These are phyloP conservation scores for Enteromius mattozi DNA, from an alignment of 2,797 vertebrate species.

Conservation along the genomic window DNA sequence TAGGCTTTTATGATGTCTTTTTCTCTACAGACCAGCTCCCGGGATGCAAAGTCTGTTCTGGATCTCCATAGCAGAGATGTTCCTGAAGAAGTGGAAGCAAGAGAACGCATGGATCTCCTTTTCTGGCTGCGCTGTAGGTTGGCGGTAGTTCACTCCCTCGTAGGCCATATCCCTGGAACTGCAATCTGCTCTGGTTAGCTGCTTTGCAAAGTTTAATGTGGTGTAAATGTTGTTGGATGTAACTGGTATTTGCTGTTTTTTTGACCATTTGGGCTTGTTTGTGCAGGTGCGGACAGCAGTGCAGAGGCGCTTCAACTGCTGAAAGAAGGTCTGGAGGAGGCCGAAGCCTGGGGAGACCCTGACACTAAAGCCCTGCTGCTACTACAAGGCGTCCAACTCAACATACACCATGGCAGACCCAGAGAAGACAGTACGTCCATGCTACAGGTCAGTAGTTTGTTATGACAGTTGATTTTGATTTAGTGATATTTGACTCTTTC, in stretches of 20 bases:
- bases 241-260: neutral
- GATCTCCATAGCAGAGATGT: constrained; percentile 48
- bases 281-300: constrained; percentile 79
- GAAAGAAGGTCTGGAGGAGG: constrained; percentile 82
- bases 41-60: neutral
- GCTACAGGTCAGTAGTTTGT: constrained; percentile 67
- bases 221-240: neutral
- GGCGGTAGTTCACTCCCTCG: constrained; percentile 76
- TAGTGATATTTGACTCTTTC: neutral
- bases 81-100: constrained; percentile 72
- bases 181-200: constrained; percentile 68
- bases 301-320: constrained; percentile 76
- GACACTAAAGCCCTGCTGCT: constrained; percentile 85
- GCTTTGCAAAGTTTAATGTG: neutral
- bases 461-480: neutral
- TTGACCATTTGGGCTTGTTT: constrained; percentile 22
- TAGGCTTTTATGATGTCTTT: neutral
- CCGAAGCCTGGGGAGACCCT: constrained; percentile 79
- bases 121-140: constrained; percentile 88
- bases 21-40: constrained; percentile 32
- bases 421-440: constrained; percentile 61
- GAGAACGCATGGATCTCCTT: constrained; percentile 74
- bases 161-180: constrained; percentile 71
- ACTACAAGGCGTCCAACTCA: constrained; percentile 81
- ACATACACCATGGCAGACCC: constrained; percentile 78